Evolutionary conservation across 2,797 vertebrate genomes (phyloP).

Genomic region (Muraenolepis orangiensis): DNA sequence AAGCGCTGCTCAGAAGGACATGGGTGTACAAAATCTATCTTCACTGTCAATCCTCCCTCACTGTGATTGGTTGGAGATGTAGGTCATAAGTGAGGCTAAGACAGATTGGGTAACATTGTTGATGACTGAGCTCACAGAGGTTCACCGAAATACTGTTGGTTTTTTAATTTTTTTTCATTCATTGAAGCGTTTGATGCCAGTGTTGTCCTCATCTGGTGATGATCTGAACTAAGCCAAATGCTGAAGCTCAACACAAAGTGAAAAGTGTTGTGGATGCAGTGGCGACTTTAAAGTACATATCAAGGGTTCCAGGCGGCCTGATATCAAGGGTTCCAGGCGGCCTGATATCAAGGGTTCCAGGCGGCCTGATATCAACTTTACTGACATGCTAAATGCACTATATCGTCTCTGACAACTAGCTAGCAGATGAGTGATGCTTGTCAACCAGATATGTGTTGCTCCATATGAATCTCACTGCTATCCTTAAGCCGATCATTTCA

Average conservation of each 20-base stretch:
- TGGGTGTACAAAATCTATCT: conserved; percentile 44
- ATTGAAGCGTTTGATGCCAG: neutral
- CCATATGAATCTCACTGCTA: neutral
- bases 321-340: neutral
- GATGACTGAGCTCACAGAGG: conserved; percentile 18
- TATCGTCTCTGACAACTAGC: neutral
- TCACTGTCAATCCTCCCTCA: conserved; percentile 6
- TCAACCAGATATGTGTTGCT: neutral
- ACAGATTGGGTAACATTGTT: conserved; percentile 36
- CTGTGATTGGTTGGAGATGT: conserved; percentile 52
- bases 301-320: neutral
- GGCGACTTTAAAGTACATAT: too few species aligned
- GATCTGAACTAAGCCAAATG: too few species aligned
- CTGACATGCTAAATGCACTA: conserved; percentile 15
- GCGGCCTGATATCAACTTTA: neutral
- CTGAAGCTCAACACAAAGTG: neutral
- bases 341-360: neutral
- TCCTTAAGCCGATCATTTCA: neutral
- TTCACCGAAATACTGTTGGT: conserved; percentile 8
- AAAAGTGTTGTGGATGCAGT: neutral
- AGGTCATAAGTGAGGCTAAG: conserved; percentile 54
- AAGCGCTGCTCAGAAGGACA: conserved; percentile 41
- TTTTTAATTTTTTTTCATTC: neutral
- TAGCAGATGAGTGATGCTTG: neutral
- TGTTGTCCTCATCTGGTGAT: neutral